A percentile compares a stretch with the other conserved stretches of the same genome.
phyloP scores from a whole-genome alignment of 2,888 invertebrate species.

The Endotricha flammealis region DNA sequence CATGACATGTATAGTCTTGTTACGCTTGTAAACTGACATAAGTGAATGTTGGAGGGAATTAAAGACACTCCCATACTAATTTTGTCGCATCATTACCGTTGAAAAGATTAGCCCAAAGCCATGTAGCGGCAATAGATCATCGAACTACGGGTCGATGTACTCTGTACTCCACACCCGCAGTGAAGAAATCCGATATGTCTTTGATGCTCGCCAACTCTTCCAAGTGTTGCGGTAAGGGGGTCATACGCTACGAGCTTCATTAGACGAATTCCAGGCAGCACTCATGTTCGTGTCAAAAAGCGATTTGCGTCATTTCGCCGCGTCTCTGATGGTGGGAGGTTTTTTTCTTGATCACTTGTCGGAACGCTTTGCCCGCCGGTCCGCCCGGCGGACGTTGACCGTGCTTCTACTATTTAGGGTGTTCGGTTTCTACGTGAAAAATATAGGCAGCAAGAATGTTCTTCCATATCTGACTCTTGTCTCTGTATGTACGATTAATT shows the following conservation, averaged over 20 bases:
- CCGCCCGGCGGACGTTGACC: conserved; percentile 69
- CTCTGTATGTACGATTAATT: conserved; percentile 9
- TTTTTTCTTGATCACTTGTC: conserved; percentile 62
- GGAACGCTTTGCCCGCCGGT: conserved; percentile 56
- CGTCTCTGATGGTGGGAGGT: conserved; percentile 46
- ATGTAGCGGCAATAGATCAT: conserved; percentile 31
- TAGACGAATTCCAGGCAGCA: conserved; percentile 48
- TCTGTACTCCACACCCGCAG: conserved; percentile 32
- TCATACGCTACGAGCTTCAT: conserved; percentile 48
- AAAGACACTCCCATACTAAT: conserved; percentile 5
- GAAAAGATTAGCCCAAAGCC: conserved; percentile 11
- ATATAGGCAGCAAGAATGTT: conserved; percentile 13
- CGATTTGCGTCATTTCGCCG: conserved; percentile 60
- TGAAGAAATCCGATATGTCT: conserved; percentile 53
- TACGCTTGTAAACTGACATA: neutral
- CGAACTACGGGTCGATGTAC: conserved; percentile 46
- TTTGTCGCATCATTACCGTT: conserved; percentile 11
- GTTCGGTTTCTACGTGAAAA: conserved; percentile 41
- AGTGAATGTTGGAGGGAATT: conserved; percentile 1
- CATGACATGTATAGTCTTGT: too few relatives aligned
- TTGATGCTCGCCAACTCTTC: conserved; percentile 40
- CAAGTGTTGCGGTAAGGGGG: conserved; percentile 41
- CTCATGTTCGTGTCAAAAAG: conserved; percentile 51
- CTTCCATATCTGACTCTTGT: conserved; percentile 8
- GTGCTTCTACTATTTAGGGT: conserved; percentile 58